Conservation (phyloP, 2,888 invertebrate species). For the Acanthosoma haemorrhoidale region DNA sequence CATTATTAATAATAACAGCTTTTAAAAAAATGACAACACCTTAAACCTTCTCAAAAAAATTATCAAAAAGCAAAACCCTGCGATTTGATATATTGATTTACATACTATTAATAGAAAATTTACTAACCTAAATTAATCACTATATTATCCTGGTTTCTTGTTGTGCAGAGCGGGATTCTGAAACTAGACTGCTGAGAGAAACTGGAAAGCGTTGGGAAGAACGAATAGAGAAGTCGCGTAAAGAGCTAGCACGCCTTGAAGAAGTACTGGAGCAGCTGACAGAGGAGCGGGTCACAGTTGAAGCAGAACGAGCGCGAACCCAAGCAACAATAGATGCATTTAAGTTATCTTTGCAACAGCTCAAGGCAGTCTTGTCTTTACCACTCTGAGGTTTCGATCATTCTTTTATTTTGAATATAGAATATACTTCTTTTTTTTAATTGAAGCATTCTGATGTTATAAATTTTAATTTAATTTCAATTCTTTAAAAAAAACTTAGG, state of each 20-base stretch:
- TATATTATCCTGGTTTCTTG: no score
- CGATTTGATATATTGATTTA: no score
- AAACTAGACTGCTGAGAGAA: constrained; percentile 12
- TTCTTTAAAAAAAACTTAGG: no score
- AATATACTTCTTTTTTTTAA: neutral
- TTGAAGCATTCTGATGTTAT: neutral
- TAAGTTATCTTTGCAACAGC: neutral
- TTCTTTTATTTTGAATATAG: no score
- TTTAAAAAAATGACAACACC: no score
- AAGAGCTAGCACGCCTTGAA: neutral
- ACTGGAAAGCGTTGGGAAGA: constrained; percentile 9
- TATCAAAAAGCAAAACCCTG: no score
- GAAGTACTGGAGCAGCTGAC: constrained; percentile 2
- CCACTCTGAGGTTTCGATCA: neutral
- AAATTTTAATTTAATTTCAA: no score
- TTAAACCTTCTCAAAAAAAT: no score
- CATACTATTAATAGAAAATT: no score
- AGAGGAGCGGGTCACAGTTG: neutral
- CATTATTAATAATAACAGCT: no score
- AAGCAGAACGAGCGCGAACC: neutral
- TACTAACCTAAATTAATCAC: no score
- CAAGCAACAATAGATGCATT: constrained; percentile 11
- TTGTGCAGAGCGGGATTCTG: constrained; percentile 11
- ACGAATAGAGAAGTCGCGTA: constrained; percentile 1
- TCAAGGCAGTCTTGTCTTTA: neutral